phyloP scores from a whole-genome alignment of 1,140 invertebrate species.

The Rhyacophila brunnea region DNA sequence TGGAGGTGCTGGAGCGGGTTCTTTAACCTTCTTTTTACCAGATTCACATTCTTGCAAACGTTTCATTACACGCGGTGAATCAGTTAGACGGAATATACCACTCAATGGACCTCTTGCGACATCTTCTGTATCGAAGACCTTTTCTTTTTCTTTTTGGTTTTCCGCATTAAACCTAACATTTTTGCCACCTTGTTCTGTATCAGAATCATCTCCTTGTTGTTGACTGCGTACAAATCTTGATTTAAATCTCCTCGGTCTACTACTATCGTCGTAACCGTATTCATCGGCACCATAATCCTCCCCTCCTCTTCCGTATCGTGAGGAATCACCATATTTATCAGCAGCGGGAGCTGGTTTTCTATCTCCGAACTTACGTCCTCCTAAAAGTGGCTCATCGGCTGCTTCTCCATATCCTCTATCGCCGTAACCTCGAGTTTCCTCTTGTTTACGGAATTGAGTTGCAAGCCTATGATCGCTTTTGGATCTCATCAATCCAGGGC shows the following conservation, averaged over 20 bases:
- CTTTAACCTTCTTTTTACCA: constrained; percentile 74
- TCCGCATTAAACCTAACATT: constrained; percentile 61
- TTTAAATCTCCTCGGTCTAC: constrained; percentile 62
- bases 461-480: constrained; percentile 92
- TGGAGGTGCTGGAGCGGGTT: constrained; percentile 54
- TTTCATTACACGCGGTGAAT: constrained; percentile 86
- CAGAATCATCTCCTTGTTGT: constrained; percentile 66
- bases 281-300: constrained; percentile 63
- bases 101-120: constrained; percentile 84
- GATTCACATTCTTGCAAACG: constrained; percentile 79
- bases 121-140: constrained; percentile 86
- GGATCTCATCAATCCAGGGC: constrained; percentile 80
- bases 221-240: constrained; percentile 70
- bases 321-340: constrained; percentile 48
- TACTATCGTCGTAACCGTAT: constrained; percentile 60
- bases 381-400: constrained; percentile 60
- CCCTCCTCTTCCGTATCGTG: constrained; percentile 53
- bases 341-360: constrained; percentile 53
- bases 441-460: constrained; percentile 83
- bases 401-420: constrained; percentile 51
- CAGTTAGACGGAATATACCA: constrained; percentile 84
- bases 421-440: constrained; percentile 62
- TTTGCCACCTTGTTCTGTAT: constrained; percentile 59
- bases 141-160: constrained; percentile 60
- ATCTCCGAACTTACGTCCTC: constrained; percentile 72